Evolutionary conservation across 1,140 invertebrate genomes (phyloP).

Genomic region (Antheraea mylitta): DNA sequence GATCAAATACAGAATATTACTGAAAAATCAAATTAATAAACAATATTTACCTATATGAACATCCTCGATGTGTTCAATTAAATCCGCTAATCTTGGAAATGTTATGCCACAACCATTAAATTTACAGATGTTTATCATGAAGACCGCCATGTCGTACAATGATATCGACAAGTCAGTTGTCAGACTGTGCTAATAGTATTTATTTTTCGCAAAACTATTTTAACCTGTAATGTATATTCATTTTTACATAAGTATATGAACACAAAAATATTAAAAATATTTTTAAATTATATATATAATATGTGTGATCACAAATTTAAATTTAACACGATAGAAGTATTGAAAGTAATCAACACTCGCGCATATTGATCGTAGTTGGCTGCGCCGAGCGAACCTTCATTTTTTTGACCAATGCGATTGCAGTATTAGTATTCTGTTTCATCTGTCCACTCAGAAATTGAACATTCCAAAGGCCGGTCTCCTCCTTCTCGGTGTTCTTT

Average conservation of each 20-base stretch:
- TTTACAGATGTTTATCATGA: conserved; percentile 92
- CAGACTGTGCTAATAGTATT: conserved; percentile 34
- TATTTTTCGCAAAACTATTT: background rate
- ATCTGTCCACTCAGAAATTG: conserved; percentile 79
- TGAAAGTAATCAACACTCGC: conserved; percentile 44
- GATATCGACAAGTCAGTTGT: conserved; percentile 60
- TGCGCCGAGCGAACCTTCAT: conserved; percentile 55
- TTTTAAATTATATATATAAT: background rate
- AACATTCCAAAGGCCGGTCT: conserved; percentile 84
- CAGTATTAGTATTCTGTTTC: conserved; percentile 68
- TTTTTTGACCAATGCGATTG: conserved; percentile 60
- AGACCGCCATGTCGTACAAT: conserved; percentile 87
- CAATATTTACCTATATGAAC: conserved; percentile 88
- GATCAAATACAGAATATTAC: conserved; percentile 36
- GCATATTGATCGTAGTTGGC: conserved; percentile 66
- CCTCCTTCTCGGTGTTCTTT: conserved; percentile 81
- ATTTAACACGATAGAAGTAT: conserved; percentile 36
- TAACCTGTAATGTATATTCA: background rate
- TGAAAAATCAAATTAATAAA: conserved; percentile 32
- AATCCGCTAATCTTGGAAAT: conserved; percentile 87
- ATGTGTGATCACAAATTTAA: background rate
- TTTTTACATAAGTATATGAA: background rate
- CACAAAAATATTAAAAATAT: conserved; percentile 4
- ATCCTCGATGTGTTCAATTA: conserved; percentile 92
- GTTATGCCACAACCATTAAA: conserved; percentile 91